phyloP scores from a whole-genome alignment of 2,797 vertebrate species.

The Hydrolagus colliei region DNA sequence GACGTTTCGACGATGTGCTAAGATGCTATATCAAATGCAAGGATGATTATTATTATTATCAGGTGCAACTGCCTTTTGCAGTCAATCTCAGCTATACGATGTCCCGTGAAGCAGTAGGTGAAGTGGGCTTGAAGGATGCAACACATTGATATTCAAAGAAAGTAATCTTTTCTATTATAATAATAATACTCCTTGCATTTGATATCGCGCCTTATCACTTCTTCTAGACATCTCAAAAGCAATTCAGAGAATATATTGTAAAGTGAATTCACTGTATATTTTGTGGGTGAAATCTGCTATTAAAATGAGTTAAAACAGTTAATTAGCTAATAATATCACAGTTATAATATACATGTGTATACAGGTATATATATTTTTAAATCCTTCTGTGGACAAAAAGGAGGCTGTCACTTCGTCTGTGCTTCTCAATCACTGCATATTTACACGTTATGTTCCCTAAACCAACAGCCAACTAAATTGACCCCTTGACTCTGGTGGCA shows the following conservation, averaged over 20 bases:
- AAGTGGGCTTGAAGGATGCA: not conserved
- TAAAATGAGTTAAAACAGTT: no score
- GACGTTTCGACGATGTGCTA: no score
- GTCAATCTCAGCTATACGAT: not conserved
- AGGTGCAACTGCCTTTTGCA: not conserved
- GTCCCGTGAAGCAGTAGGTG: not conserved
- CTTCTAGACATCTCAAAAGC: no score
- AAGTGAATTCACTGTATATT: no score
- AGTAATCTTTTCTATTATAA: not conserved
- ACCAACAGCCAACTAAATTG: not conserved
- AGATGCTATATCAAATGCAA: no score
- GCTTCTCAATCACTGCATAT: conserved; percentile 27
- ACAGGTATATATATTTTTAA: no score
- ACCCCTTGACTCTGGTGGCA: conserved; percentile 17
- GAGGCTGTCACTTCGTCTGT: conserved; percentile 1
- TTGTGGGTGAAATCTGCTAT: no score
- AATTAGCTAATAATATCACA: no score
- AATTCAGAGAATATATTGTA: no score
- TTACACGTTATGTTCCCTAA: not conserved
- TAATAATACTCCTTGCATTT: no score
- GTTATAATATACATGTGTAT: not conserved
- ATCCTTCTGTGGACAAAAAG: conserved; percentile 14
- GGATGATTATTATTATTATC: no score
- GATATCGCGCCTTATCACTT: no score
- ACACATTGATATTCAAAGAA: not conserved